These are phyloP conservation scores for Tubulanus polymorphus DNA, from an alignment of 2,888 invertebrate species.

Conservation along the genomic window DNA sequence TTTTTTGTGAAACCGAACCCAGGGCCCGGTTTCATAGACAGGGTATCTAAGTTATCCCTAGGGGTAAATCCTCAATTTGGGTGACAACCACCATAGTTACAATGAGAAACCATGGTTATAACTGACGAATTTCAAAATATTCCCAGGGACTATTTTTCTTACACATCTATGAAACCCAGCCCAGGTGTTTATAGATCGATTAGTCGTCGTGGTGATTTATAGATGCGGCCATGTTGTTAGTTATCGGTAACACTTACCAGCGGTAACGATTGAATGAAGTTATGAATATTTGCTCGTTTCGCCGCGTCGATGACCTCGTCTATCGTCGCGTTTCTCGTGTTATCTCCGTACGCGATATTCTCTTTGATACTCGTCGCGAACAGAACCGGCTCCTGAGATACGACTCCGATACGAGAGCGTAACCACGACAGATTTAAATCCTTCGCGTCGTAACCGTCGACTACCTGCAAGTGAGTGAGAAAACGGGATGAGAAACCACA, in stretches of 20 bases:
- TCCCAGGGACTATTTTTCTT: too few relatives aligned
- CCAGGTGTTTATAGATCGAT: too few relatives aligned
- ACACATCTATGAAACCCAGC: too few relatives aligned
- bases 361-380: conserved; percentile 84
- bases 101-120: too few relatives aligned
- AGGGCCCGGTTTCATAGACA: too few relatives aligned
- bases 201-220: too few relatives aligned
- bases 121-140: background rate
- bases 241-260: conserved; percentile 44
- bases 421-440: conserved; percentile 63
- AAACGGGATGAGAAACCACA: background rate
- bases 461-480: conserved; percentile 19
- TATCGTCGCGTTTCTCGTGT: conserved; percentile 62
- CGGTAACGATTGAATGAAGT: conserved; percentile 73
- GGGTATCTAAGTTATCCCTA: too few relatives aligned
- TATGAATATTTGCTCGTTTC: conserved; percentile 81
- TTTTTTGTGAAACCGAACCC: too few relatives aligned
- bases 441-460: conserved; percentile 60
- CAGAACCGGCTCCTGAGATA: conserved; percentile 87
- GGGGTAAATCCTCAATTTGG: too few relatives aligned
- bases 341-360: conserved; percentile 91
- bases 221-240: too few relatives aligned
- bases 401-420: conserved; percentile 78
- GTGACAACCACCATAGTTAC: too few relatives aligned
- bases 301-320: conserved; percentile 67